A percentile compares a stretch with the other conserved stretches of the same genome.
Conservation (phyloP, 2,888 invertebrate genomes). For the Harpagoxenus sublaevis region DNA sequence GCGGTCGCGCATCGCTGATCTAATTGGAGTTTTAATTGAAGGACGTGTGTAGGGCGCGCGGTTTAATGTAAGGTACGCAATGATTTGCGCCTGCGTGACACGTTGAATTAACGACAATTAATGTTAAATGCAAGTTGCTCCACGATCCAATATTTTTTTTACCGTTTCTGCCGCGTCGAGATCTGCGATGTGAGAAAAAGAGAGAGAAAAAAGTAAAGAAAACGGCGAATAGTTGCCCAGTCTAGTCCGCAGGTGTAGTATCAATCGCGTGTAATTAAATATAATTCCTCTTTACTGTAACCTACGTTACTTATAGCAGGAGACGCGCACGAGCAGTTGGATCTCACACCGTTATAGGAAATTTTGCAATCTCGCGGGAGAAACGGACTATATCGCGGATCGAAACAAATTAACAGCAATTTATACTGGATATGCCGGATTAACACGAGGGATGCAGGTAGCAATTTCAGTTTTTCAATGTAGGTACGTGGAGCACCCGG, state of each 20-base stretch:
- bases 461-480: neutral
- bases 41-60: slow-evolving; percentile 62
- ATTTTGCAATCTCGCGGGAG: neutral
- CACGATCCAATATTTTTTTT: neutral
- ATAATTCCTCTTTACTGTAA: neutral
- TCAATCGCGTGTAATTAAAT: slow-evolving; percentile 10
- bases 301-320: neutral
- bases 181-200: neutral
- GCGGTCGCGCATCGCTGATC: slow-evolving; percentile 65
- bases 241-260: neutral
- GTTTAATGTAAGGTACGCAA: neutral
- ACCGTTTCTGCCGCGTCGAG: neutral
- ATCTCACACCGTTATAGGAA: neutral
- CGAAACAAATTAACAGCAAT: slow-evolving; percentile 27
- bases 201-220: neutral
- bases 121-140: neutral
- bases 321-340: neutral
- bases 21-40: slow-evolving; percentile 73
- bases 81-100: slow-evolving; percentile 9
- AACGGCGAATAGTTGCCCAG: neutral
- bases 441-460: neutral
- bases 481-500: neutral
- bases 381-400: neutral
- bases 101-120: slow-evolving; percentile 32
- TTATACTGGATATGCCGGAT: slow-evolving; percentile 3